Conservation (phyloP, 2,797 vertebrate species). For the Sphaeramia orbicularis region DNA sequence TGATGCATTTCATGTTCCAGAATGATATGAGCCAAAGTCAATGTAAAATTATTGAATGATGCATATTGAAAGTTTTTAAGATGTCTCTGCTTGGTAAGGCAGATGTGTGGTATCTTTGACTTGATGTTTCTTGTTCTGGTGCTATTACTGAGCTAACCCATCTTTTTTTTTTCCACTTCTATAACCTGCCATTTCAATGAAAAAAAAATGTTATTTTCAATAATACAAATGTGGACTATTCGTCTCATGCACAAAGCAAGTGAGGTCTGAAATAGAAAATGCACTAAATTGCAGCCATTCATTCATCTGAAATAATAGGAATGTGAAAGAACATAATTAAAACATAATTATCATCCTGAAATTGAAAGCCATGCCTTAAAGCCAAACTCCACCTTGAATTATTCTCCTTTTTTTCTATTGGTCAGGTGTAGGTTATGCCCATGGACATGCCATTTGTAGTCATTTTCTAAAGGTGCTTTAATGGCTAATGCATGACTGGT, state of each 20-base stretch:
- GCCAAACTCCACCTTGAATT: slow-evolving; percentile 15
- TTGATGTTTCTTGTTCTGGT: neutral
- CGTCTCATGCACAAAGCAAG: slow-evolving; percentile 6
- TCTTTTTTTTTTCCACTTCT: neutral
- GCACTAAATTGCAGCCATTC: slow-evolving; percentile 33
- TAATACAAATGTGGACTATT: neutral
- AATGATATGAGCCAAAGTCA: too few species aligned
- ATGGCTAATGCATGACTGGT: neutral
- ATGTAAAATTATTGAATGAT: too few species aligned
- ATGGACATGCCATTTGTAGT: neutral
- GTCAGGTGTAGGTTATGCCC: neutral
- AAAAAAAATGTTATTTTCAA: neutral
- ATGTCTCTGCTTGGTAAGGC: neutral
- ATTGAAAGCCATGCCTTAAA: slow-evolving; percentile 19
- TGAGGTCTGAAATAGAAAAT: slow-evolving; percentile 25
- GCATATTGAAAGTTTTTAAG: too few species aligned
- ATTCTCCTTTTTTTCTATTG: neutral
- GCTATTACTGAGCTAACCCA: neutral
- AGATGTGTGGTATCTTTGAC: neutral
- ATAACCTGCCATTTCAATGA: neutral
- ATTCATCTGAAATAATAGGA: slow-evolving; percentile 46
- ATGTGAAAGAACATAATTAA: slow-evolving; percentile 46
- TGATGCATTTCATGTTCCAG: too few species aligned
- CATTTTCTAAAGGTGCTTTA: slow-evolving; percentile 3
- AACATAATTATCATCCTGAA: slow-evolving; percentile 34